A percentile compares a stretch with the other conserved stretches of the same genome.
phyloP scores from a whole-genome alignment of 2,797 vertebrate genomes.

The Premnoplex brunnescens region DNA sequence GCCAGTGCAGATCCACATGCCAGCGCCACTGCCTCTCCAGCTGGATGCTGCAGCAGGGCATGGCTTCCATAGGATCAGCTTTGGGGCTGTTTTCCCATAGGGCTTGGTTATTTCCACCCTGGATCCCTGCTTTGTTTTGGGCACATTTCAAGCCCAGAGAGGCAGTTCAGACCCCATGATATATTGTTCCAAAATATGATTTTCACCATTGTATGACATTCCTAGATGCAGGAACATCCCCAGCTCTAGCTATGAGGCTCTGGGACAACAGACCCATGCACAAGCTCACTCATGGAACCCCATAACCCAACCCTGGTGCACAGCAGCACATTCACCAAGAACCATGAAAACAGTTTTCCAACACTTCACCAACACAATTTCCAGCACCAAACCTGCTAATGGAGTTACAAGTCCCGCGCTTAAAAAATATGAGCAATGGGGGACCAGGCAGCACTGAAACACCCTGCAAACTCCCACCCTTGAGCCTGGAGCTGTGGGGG shows the following conservation, averaged over 20 bases:
- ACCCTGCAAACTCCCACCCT: neutral
- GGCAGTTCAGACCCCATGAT: fast-evolving
- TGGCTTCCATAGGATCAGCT: neutral
- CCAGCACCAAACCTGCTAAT: neutral
- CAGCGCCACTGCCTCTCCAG: fast-evolving
- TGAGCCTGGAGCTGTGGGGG: neutral
- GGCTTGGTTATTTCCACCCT: neutral
- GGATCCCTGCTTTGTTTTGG: neutral
- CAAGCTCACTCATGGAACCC: fast-evolving
- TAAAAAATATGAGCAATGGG: neutral
- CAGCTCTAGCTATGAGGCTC: neutral
- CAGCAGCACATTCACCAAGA: neutral
- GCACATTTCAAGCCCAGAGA: neutral
- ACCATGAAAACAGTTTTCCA: neutral
- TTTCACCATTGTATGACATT: fast-evolving
- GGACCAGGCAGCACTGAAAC: neutral
- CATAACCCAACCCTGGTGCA: neutral
- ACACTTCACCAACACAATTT: neutral
- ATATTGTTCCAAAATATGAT: neutral
- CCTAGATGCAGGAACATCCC: neutral
- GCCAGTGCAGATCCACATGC: fast-evolving
- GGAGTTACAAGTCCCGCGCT: neutral
- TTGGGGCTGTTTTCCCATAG: neutral
- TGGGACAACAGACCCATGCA: fast-evolving
- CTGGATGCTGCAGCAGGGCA: fast-evolving